These are phyloP conservation scores for Drosophila murphyi DNA, from an alignment of 1,140 invertebrate species.

Conservation along the genomic window DNA sequence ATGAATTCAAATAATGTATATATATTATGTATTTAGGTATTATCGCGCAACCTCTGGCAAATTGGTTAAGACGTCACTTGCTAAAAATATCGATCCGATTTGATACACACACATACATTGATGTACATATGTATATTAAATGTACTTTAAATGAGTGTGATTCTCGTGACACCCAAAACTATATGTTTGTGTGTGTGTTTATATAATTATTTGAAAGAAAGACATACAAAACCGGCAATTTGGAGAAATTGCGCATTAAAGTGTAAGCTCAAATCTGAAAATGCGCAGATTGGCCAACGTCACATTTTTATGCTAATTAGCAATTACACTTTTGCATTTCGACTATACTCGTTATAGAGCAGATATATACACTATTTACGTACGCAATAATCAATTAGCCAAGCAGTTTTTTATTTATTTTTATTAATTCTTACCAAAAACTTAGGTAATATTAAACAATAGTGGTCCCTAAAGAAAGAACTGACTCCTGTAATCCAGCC, in stretches of 20 bases:
- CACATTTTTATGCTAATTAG: conserved; percentile 6
- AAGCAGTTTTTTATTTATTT: not conserved
- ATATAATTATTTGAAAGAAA: not conserved
- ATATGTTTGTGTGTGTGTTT: not conserved
- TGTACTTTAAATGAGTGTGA: not conserved
- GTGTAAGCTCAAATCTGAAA: not conserved
- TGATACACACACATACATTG: not conserved
- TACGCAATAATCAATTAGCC: no score
- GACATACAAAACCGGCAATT: not conserved
- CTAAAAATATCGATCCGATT: not conserved
- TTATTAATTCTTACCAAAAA: not conserved
- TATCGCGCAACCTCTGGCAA: not conserved
- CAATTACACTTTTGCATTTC: not conserved
- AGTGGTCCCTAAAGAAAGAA: no score
- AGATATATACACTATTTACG: not conserved
- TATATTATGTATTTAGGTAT: not conserved
- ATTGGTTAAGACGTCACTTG: not conserved
- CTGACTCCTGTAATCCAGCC: no score
- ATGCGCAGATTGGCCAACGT: conserved; percentile 8
- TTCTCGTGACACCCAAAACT: not conserved
- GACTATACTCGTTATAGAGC: not conserved
- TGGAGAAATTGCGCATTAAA: conserved; percentile 21
- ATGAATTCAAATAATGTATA: conserved; percentile 11
- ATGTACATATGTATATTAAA: no score
- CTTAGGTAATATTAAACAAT: no score